Base-by-base conservation (phyloP, 2,113 vertebrate species). In the Oryzias melastigma region DNA sequence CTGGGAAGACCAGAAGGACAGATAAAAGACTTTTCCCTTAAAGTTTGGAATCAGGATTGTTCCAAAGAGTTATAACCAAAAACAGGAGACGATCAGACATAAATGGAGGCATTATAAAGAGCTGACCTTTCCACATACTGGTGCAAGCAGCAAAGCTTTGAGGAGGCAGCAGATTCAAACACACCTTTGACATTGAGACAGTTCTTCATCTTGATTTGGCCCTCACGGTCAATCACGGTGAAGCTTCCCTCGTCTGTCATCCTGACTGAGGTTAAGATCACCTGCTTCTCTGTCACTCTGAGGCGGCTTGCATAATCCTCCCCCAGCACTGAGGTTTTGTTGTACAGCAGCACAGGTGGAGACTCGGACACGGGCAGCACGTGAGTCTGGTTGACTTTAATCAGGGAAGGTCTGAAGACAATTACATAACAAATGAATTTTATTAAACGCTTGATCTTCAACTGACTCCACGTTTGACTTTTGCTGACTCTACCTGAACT, bases 141-240 rank as follows among this genome's bases (percentile, higher is more conserved):
- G 2, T 35, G 8, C 35, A 3, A 12, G 10, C 35, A 10, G 8
- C 10, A 8, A 1, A 35, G 10, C 8, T 12, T 10, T 35, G 35
- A 35, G 35, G 35, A 12, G 7, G 29, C 7, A 27, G 6, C 29
- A 35, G 7, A 8, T 8, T 35, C 29, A 35, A 8, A 1, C 78
- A 82, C 62, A 92, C 91, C 89, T 88, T 77, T 84, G 62, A 92
- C 88, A 14, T 91, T 91, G 43, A 92, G 84, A 0, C 91, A 92
- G 60, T 81, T 88, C 78, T 77, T 89, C 65, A 60, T 79, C 60
- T 60, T 46, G 54, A 85, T 68, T 62, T 88, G 88, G 22, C 74
- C 85, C 5, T 89, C 78, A 0, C 22, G 71, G 81, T 91, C 90
- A 44, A 84, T 40, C n/a, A 92, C 78, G 0, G 89, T 89, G 24